Base-by-base conservation (phyloP, 2,113 vertebrate genomes). In the Sardina pilchardus region DNA sequence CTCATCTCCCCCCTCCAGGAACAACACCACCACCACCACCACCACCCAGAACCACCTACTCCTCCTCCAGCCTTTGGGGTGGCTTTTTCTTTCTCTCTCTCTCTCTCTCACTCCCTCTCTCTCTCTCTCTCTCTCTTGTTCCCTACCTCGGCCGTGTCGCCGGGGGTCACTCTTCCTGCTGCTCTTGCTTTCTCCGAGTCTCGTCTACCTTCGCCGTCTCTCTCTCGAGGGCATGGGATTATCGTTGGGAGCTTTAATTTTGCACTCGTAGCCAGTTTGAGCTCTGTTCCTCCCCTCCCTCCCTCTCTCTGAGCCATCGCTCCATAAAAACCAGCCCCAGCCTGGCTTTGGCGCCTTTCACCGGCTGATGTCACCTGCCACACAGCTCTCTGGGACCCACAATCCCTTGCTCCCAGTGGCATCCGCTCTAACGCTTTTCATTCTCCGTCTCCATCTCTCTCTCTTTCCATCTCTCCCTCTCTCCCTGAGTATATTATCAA, bases 401-500 rank as follows among this genome's bases (percentile, higher is more conserved):
- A 78, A 34, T 78, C 16, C 34, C 71, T 36, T 36, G 34, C 30
- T 78, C 71, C 30, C 71, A 78, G 30, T 17, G 30, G 34, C 34
- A 59, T 78, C 71, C 71, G 1, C 71, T 17, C 14, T 16, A 19
- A 2, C 30, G 10, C 34, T 12, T 78, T 34, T 17, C 14, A 4
- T 36, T 34, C 34, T 36, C 71, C 30, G 9, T 78, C 16, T 78
- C 34, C 10, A 5, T 39, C 30, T 78, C 71, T 34, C 71, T 78
- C 10, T 34, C 34, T 36, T 36, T 19, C 26, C 10, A 26, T 34
- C 63, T 34, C 67, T 34, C 71, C 30, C 71, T 78, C 71, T 3
- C 30, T 78, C 71, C 30, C 71, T 78, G 71, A 78, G 71, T 78
- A 16, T 78, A 78, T 78, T 36, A 78, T 17, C 71, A 78, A 30